Percentiles rank a stretch among this genome's conserved stretches.
phyloP scores from a whole-genome alignment of 30 jellyfish, hydroid and myxozoan species.

The Pseudorhiza aurosa region DNA sequence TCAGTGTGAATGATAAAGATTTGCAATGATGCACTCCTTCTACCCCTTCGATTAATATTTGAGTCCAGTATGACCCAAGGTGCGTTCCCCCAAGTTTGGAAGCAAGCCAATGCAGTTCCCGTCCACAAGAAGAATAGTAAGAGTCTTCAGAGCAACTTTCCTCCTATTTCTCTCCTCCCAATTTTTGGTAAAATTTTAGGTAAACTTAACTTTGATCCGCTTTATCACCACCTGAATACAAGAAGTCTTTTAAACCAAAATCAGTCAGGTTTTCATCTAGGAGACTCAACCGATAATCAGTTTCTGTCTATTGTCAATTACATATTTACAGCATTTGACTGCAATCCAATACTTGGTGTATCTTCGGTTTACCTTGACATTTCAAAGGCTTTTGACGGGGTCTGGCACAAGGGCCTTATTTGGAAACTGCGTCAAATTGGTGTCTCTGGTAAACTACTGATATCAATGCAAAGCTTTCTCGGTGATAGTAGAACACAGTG shows the following conservation, averaged over 20 bases:
- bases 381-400: constrained; percentile 71
- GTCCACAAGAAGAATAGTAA: constrained; percentile 51
- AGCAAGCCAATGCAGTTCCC: constrained; percentile 62
- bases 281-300: constrained; percentile 52
- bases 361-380: constrained; percentile 44
- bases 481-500: constrained; percentile 1
- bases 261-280: constrained; percentile 19
- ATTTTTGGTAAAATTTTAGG: constrained; percentile 43
- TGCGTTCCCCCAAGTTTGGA: constrained; percentile 58
- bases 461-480: constrained; percentile 4
- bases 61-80: constrained; percentile 43
- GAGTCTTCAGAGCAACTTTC: constrained; percentile 13
- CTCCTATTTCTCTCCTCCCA: constrained; percentile 54
- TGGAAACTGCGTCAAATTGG: constrained; percentile 15
- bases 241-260: constrained; percentile 9
- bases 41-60: constrained; percentile 62
- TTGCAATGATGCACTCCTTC: constrained; percentile 66
- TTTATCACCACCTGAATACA: constrained; percentile 7
- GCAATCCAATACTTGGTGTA: constrained; percentile 59
- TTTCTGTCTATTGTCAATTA: constrained; percentile 23
- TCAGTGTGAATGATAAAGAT: constrained; percentile 69
- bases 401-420: constrained; percentile 68
- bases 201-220: constrained; percentile 41
- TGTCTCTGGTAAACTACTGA: constrained; percentile 29
- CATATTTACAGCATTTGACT: constrained; percentile 51